Conservation (phyloP, 2,888 invertebrate species). For the Pristionchus mayeri region DNA sequence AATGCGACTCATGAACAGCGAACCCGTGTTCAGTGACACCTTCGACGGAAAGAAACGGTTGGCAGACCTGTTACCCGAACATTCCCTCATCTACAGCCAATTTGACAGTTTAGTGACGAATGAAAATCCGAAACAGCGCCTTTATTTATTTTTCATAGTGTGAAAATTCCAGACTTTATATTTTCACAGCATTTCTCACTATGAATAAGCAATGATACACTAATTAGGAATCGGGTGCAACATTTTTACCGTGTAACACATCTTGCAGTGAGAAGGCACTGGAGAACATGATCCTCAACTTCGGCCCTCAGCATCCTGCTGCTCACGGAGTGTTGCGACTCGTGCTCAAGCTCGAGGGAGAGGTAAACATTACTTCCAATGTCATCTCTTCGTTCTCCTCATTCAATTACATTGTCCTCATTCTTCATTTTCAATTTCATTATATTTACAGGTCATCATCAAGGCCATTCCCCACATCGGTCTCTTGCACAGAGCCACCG, state of each 20-base stretch:
- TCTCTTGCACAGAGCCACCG: slow-evolving; percentile 94
- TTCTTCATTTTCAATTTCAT: too few species aligned
- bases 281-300: slow-evolving; percentile 89
- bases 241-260: too few species aligned
- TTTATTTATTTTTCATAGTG: not conserved
- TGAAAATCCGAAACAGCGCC: too few species aligned
- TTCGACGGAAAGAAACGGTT: slow-evolving; percentile 69
- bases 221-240: too few species aligned
- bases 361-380: slow-evolving; percentile 79
- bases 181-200: too few species aligned
- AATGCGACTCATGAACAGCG: slow-evolving; percentile 61
- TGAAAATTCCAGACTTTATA: too few species aligned
- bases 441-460: slow-evolving; percentile 84
- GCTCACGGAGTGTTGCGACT: slow-evolving; percentile 92
- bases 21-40: slow-evolving; percentile 65
- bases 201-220: too few species aligned
- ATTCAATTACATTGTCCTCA: not conserved
- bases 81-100: not conserved
- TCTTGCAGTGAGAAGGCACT: slow-evolving; percentile 84
- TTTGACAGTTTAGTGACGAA: not conserved
- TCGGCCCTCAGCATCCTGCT: slow-evolving; percentile 94
- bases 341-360: slow-evolving; percentile 89
- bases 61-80: not conserved
- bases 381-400: not conserved
- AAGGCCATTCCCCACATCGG: slow-evolving; percentile 97